Percentiles rank a stretch among this genome's conserved stretches.
phyloP scores from a whole-genome alignment of 2,888 invertebrate species.

The Prosapia bicincta region DNA sequence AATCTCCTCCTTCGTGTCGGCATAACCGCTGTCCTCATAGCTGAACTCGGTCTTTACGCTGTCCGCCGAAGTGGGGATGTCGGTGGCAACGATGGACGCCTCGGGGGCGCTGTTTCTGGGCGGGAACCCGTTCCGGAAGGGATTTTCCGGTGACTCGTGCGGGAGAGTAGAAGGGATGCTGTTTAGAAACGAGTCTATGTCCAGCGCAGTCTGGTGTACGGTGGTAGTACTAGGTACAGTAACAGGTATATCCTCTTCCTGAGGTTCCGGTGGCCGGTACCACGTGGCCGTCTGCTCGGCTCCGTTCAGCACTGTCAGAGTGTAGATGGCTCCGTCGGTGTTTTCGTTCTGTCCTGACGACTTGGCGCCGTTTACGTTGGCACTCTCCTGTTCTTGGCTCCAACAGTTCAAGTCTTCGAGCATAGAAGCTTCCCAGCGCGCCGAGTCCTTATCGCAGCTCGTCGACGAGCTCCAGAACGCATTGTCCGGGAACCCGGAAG shows the following conservation, averaged over 20 bases:
- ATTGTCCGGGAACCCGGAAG: conserved; percentile 50
- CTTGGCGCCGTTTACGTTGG: conserved; percentile 43
- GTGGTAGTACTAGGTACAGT: conserved; percentile 46
- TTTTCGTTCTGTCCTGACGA: conserved; percentile 46
- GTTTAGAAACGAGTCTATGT: conserved; percentile 76
- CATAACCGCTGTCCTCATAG: conserved; percentile 75
- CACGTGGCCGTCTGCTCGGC: conserved; percentile 46
- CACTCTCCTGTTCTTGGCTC: conserved; percentile 52
- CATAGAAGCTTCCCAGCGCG: conserved; percentile 65
- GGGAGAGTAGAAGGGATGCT: conserved; percentile 54
- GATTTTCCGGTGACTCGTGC: conserved; percentile 24
- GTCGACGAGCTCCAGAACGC: conserved; percentile 51
- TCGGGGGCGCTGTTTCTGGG: conserved; percentile 51
- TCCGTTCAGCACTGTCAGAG: conserved; percentile 82
- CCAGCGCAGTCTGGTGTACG: conserved; percentile 43
- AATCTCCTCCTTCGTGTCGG: conserved; percentile 59
- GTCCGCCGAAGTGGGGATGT: conserved; percentile 44
- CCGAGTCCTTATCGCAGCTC: conserved; percentile 25
- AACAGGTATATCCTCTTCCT: conserved; percentile 55
- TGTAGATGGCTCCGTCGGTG: conserved; percentile 81
- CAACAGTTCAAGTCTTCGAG: conserved; percentile 76
- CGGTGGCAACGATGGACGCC: conserved; percentile 52
- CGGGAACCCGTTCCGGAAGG: conserved; percentile 37
- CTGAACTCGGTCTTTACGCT: conserved; percentile 54
- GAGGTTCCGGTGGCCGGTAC: conserved; percentile 59